These are phyloP conservation scores for Nasonia longicornis DNA, from an alignment of 1,140 invertebrate species.

Conservation along the genomic window DNA sequence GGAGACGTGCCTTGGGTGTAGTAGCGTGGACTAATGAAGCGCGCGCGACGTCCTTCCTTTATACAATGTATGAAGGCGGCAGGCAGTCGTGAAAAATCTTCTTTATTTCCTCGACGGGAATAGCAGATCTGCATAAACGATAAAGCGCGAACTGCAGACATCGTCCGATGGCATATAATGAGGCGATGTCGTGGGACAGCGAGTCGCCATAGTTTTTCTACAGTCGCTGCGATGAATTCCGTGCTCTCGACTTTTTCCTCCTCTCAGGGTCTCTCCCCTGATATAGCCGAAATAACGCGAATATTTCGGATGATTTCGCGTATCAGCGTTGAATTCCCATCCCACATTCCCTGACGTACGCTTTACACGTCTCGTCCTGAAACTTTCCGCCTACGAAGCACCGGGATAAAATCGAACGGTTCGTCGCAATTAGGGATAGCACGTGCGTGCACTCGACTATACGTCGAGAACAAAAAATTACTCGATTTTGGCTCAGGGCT, in stretches of 20 bases:
- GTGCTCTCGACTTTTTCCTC: background rate
- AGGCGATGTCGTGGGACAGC: background rate
- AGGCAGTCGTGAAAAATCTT: background rate
- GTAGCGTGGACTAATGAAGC: too few species aligned
- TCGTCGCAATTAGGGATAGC: background rate
- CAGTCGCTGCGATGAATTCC: background rate
- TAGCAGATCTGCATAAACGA: background rate
- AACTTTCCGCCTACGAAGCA: background rate
- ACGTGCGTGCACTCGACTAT: background rate
- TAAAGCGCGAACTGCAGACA: background rate
- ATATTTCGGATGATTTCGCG: background rate
- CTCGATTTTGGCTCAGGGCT: background rate
- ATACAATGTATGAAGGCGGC: background rate
- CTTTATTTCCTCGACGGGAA: background rate
- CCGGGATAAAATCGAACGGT: background rate
- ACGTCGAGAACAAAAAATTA: background rate
- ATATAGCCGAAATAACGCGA: background rate
- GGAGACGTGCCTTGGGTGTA: background rate
- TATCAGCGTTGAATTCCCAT: background rate
- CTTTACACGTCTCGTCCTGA: background rate
- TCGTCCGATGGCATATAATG: background rate
- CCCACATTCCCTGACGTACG: background rate
- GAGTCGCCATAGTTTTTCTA: background rate
- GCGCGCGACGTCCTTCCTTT: background rate
- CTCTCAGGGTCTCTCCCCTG: background rate